A percentile compares a stretch with the other conserved stretches of the same genome.
phyloP scores from a whole-genome alignment of 2,888 invertebrate genomes.

The Podotricha telesiphe region DNA sequence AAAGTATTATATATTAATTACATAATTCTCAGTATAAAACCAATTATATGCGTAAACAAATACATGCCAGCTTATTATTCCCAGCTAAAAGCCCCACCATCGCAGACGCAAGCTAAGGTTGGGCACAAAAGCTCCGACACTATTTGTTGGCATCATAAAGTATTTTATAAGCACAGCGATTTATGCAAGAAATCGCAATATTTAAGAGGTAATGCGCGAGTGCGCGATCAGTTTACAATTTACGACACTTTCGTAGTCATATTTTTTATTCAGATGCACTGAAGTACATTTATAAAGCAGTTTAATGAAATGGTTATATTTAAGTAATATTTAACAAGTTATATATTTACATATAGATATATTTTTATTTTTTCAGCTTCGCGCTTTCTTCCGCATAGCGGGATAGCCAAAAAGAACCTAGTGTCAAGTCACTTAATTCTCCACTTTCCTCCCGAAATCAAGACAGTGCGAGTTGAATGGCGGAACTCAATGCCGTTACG shows the following conservation, averaged over 20 bases:
- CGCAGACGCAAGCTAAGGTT: neutral
- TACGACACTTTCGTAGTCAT: constrained; percentile 51
- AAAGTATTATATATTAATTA: too few species aligned
- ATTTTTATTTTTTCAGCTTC: too few species aligned
- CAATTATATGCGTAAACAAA: too few species aligned
- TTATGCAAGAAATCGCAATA: constrained; percentile 45
- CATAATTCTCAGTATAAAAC: too few species aligned
- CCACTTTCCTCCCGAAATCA: too few species aligned
- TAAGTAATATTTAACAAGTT: neutral
- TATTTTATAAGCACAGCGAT: constrained; percentile 53
- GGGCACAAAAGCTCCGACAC: constrained; percentile 42
- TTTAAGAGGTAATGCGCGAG: constrained; percentile 52
- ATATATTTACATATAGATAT: too few species aligned
- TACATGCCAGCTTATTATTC: neutral
- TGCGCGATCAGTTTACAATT: constrained; percentile 55
- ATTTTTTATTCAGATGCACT: constrained; percentile 46
- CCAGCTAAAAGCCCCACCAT: neutral
- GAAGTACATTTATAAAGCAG: neutral
- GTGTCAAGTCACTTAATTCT: too few species aligned
- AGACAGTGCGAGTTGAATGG: too few species aligned
- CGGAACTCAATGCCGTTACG: too few species aligned
- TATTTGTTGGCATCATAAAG: constrained; percentile 68
- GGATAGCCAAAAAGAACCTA: too few species aligned
- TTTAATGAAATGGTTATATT: constrained; percentile 9
- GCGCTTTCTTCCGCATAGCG: too few species aligned